These are phyloP conservation scores for Enteromius mattozi DNA, from an alignment of 2,797 vertebrate genomes.

Conservation along the genomic window DNA sequence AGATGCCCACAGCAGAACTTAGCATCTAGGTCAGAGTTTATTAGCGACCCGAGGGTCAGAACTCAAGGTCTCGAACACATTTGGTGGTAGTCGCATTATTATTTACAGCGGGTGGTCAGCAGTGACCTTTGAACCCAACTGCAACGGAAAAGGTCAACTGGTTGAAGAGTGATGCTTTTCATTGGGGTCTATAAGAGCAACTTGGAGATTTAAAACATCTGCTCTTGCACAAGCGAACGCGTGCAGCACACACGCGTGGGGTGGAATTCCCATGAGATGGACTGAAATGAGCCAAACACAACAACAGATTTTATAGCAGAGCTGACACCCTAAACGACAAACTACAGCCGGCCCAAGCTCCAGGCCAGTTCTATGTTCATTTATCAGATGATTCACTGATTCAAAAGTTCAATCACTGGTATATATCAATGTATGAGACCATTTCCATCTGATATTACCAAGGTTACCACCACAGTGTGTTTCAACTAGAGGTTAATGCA, in stretches of 20 bases:
- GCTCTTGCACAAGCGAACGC: constrained; percentile 64
- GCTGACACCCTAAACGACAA: constrained; percentile 32
- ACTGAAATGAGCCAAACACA: constrained; percentile 58
- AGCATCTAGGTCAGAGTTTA: constrained; percentile 9
- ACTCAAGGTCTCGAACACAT: constrained; percentile 5
- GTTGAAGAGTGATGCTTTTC: constrained; percentile 46
- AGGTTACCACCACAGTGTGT: neutral
- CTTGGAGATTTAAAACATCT: constrained; percentile 65
- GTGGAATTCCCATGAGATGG: constrained; percentile 65
- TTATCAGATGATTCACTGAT: neutral
- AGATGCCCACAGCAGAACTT: constrained; percentile 8
- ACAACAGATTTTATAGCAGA: constrained; percentile 50
- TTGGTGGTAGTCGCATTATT: neutral
- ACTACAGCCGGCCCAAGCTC: neutral
- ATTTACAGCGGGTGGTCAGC: constrained; percentile 6
- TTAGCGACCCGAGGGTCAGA: constrained; percentile 18
- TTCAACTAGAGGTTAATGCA: neutral
- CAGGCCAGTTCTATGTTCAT: neutral
- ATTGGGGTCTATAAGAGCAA: constrained; percentile 58
- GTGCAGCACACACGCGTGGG: constrained; percentile 64
- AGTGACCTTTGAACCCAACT: constrained; percentile 13
- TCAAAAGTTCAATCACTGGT: neutral
- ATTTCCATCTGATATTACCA: neutral
- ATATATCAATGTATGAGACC: neutral
- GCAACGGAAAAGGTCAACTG: constrained; percentile 8